These are phyloP conservation scores for Centropus unirufus DNA, from an alignment of 2,113 vertebrate species.

Conservation along the genomic window DNA sequence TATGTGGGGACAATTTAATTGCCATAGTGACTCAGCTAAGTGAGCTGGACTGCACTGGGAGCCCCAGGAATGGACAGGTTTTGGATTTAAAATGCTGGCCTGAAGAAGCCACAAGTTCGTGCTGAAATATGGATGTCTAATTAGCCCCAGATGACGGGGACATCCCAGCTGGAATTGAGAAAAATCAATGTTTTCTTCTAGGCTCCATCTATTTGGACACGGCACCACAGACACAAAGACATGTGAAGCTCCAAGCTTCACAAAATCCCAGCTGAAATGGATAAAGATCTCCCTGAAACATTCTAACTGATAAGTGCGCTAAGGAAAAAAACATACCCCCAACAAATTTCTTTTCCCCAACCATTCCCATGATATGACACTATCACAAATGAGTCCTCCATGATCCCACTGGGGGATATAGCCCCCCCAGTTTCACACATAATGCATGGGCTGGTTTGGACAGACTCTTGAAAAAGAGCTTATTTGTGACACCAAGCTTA, in stretches of 20 bases:
- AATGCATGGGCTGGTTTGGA: not conserved
- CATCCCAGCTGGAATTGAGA: not conserved
- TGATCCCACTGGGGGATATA: accelerated
- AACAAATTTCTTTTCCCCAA: not conserved
- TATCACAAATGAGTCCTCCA: not conserved
- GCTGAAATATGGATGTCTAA: not conserved
- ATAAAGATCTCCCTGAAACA: not conserved
- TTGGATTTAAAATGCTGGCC: not conserved
- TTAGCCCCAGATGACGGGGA: not conserved
- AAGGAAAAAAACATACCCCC: not conserved
- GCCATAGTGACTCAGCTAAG: not conserved
- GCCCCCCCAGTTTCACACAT: not conserved
- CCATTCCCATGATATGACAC: not conserved
- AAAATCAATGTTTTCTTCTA: not conserved
- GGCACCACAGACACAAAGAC: not conserved
- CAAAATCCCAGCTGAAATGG: not conserved
- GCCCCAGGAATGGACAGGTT: not conserved
- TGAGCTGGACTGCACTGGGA: not conserved
- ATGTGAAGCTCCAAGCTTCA: accelerated
- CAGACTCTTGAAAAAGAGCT: not conserved
- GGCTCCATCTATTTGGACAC: not conserved
- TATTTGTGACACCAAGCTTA: not conserved
- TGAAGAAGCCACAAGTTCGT: not conserved
- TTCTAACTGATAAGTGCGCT: not conserved
- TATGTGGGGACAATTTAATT: not conserved